A percentile compares a stretch with the other conserved stretches of the same genome.
phyloP scores from a whole-genome alignment of 1,140 invertebrate genomes.

The Drosophila pseudoananassae region DNA sequence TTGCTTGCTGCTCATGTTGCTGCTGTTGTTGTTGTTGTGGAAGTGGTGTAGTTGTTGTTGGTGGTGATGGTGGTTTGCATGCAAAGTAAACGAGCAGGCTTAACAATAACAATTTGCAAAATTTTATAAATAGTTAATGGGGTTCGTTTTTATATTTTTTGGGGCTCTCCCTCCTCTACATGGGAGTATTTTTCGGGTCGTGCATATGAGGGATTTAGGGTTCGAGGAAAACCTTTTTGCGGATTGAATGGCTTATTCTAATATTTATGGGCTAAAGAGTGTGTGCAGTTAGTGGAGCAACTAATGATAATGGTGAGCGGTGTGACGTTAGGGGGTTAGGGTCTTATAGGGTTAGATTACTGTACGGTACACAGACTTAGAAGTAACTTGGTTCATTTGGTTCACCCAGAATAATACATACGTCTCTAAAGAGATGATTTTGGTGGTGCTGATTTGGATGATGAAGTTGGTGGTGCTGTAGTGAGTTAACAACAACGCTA shows the following conservation, averaged over 20 bases:
- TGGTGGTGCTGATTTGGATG: slow-evolving; percentile 83
- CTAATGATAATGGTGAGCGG: slow-evolving; percentile 17
- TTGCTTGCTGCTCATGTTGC: slow-evolving; percentile 54
- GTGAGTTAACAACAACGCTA: slow-evolving; percentile 82
- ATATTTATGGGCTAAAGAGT: slow-evolving; percentile 46
- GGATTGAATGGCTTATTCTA: slow-evolving; percentile 49
- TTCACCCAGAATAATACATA: slow-evolving; percentile 77
- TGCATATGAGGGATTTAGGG: slow-evolving; percentile 28
- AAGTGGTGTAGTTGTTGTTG: slow-evolving; percentile 37
- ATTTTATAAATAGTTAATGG: slow-evolving; percentile 79
- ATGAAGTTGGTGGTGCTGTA: slow-evolving; percentile 84
- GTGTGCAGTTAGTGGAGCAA: slow-evolving; percentile 38
- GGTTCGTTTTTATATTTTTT: slow-evolving; percentile 33
- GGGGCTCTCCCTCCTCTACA: neutral
- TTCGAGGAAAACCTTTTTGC: slow-evolving; percentile 28
- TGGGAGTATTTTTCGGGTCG: slow-evolving; percentile 9
- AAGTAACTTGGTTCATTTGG: slow-evolving; percentile 36
- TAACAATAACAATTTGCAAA: slow-evolving; percentile 80
- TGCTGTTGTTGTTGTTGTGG: slow-evolving; percentile 34
- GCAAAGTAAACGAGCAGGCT: slow-evolving; percentile 78
- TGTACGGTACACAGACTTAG: slow-evolving; percentile 31
- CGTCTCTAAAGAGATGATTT: slow-evolving; percentile 84
- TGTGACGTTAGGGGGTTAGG: neutral
- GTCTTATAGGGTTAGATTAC: slow-evolving; percentile 22
- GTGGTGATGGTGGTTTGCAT: slow-evolving; percentile 59